Evolutionary conservation across 2,888 invertebrate species (phyloP).

Genomic region (Cerceris rybyensis): DNA sequence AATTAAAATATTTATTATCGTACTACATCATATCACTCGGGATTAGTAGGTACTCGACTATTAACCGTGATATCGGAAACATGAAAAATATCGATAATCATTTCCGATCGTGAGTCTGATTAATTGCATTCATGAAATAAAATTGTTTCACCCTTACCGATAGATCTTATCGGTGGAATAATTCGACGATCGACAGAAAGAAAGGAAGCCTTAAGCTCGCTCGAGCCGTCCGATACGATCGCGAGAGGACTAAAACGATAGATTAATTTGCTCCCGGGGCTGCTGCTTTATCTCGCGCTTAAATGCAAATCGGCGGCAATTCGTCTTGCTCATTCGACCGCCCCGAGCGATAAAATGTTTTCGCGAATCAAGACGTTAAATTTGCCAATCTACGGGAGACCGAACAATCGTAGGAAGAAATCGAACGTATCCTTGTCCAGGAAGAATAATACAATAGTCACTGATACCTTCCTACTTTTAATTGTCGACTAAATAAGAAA

Average conservation of each 20-base stretch:
- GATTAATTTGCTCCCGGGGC: conserved; percentile 62
- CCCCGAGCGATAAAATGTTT: conserved; percentile 60
- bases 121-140: background rate
- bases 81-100: background rate
- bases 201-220: conserved; percentile 2
- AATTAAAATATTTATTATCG: too few relatives aligned
- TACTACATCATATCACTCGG: too few relatives aligned
- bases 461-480: too few relatives aligned
- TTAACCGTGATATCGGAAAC: too few relatives aligned
- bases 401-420: conserved; percentile 31
- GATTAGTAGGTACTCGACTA: too few relatives aligned
- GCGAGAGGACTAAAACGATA: conserved; percentile 50
- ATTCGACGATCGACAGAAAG: background rate
- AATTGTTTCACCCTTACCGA: background rate
- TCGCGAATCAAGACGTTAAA: conserved; percentile 62
- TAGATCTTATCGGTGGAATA: background rate
- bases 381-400: conserved; percentile 25
- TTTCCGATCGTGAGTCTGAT: background rate
- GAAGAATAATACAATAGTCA: background rate
- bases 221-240: conserved; percentile 22
- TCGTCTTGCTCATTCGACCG: conserved; percentile 59
- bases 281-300: conserved; percentile 61
- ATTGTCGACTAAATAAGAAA: too few relatives aligned
- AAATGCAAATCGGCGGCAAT: conserved; percentile 64
- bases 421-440: background rate